phyloP scores from a whole-genome alignment of 1,140 invertebrate genomes.

The Calephelis virginiensis region DNA sequence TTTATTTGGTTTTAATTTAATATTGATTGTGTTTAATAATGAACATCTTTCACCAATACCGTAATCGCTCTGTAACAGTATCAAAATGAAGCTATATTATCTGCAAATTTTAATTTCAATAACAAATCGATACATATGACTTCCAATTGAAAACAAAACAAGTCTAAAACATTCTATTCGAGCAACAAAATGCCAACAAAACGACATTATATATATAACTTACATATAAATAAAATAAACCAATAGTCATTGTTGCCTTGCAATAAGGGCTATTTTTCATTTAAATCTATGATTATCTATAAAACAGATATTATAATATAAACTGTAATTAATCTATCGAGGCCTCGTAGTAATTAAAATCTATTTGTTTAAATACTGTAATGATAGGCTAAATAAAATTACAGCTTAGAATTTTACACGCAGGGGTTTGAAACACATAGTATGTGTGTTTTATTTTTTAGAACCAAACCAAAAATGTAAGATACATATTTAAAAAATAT shows the following conservation, averaged over 20 bases:
- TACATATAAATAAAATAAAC: neutral
- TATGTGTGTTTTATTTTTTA: no score
- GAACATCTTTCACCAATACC: no score
- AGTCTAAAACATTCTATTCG: conserved; percentile 4
- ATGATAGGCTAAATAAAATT: no score
- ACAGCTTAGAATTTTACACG: no score
- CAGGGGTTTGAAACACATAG: no score
- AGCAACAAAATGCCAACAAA: conserved; percentile 7
- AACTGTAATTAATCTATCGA: neutral
- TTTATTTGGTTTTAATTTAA: no score
- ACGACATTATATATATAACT: neutral
- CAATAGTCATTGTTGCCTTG: conserved; percentile 2
- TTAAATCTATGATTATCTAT: conserved; percentile 3
- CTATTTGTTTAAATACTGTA: neutral
- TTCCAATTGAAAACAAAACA: neutral
- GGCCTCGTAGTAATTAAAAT: conserved; percentile 12
- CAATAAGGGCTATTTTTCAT: neutral
- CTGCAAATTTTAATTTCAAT: no score
- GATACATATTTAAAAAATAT: no score
- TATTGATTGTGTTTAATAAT: no score
- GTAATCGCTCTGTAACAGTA: no score
- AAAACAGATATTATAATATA: conserved; percentile 10
- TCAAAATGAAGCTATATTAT: no score
- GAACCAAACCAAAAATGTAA: no score
- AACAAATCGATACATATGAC: neutral